These are phyloP conservation scores for Digitonthophagus gazella DNA, from an alignment of 2,888 invertebrate species.

Conservation along the genomic window DNA sequence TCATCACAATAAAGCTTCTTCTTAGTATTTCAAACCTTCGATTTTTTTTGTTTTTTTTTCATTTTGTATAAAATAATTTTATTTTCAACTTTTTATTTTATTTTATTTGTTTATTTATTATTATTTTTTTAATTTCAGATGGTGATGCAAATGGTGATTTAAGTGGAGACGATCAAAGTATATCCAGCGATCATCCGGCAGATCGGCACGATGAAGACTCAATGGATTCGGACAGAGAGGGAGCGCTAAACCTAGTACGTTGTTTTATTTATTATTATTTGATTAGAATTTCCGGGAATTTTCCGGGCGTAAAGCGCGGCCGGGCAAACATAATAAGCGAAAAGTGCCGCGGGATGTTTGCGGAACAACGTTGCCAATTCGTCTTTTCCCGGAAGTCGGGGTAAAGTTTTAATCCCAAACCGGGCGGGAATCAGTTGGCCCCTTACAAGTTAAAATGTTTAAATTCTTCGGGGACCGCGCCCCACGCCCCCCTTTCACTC, in stretches of 20 bases:
- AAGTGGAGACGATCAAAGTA: constrained; percentile 63
- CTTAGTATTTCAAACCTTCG: too few relatives aligned
- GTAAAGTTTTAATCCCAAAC: constrained; percentile 42
- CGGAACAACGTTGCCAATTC: constrained; percentile 38
- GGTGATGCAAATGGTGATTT: constrained; percentile 62
- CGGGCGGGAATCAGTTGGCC: constrained; percentile 39
- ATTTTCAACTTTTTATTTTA: too few relatives aligned
- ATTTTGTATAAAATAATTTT: too few relatives aligned
- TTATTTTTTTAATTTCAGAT: constrained; percentile 52
- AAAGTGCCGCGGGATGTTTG: not conserved
- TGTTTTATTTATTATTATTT: too few relatives aligned
- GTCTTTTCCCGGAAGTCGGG: not conserved
- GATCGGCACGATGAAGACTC: constrained; percentile 61
- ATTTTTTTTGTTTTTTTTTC: too few relatives aligned
- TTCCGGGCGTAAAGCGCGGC: not conserved
- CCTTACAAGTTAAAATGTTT: constrained; percentile 51
- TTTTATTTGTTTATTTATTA: constrained; percentile 39
- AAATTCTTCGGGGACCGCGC: constrained; percentile 49
- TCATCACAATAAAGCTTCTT: too few relatives aligned
- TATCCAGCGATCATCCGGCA: constrained; percentile 57
- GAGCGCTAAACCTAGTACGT: constrained; percentile 64
- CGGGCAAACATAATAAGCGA: constrained; percentile 1
- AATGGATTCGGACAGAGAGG: constrained; percentile 61
- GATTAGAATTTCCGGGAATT: not conserved
- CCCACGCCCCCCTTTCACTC: constrained; percentile 29